Conservation (phyloP, 2,888 invertebrate species). For the Drosophila niveifrons region DNA sequence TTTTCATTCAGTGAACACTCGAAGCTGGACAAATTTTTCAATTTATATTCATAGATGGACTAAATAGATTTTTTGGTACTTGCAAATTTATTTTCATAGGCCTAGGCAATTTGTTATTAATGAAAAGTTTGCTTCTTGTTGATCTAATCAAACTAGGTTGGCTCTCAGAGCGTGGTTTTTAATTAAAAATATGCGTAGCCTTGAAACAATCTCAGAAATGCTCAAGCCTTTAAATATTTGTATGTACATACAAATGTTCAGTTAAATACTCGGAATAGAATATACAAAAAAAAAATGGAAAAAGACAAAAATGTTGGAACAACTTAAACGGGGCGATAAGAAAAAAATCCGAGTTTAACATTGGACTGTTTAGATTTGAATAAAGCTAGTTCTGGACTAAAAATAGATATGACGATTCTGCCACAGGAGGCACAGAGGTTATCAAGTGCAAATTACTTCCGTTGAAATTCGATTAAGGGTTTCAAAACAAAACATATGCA, state of each 20-base stretch:
- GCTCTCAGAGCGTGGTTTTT: slow-evolving; percentile 54
- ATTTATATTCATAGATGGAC: slow-evolving; percentile 59
- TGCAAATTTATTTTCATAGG: slow-evolving; percentile 73
- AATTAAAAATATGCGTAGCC: slow-evolving; percentile 74
- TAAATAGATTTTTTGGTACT: slow-evolving; percentile 67
- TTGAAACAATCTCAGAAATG: slow-evolving; percentile 63
- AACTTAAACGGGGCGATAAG: slow-evolving; percentile 54
- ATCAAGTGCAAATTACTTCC: slow-evolving; percentile 57
- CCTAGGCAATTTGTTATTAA: slow-evolving; percentile 52
- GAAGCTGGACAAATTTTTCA: slow-evolving; percentile 19
- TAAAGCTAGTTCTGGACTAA: slow-evolving; percentile 45
- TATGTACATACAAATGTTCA: slow-evolving; percentile 14
- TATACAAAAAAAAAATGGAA: slow-evolving; percentile 32
- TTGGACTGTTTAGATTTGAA: slow-evolving; percentile 26
- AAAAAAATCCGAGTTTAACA: slow-evolving; percentile 30
- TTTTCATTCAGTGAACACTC: slow-evolving; percentile 1
- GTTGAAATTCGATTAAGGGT: slow-evolving; percentile 42
- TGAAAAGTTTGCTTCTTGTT: slow-evolving; percentile 48
- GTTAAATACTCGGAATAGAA: slow-evolving; percentile 44
- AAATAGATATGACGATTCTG: slow-evolving; percentile 72
- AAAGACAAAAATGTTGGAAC: slow-evolving; percentile 25
- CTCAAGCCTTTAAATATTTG: slow-evolving; percentile 45
- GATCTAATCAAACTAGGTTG: slow-evolving; percentile 75
- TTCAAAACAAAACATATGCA: slow-evolving; percentile 29
- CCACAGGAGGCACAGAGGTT: slow-evolving; percentile 43